phyloP scores from a whole-genome alignment of 2,888 invertebrate species.

The Drosophila yooni region DNA sequence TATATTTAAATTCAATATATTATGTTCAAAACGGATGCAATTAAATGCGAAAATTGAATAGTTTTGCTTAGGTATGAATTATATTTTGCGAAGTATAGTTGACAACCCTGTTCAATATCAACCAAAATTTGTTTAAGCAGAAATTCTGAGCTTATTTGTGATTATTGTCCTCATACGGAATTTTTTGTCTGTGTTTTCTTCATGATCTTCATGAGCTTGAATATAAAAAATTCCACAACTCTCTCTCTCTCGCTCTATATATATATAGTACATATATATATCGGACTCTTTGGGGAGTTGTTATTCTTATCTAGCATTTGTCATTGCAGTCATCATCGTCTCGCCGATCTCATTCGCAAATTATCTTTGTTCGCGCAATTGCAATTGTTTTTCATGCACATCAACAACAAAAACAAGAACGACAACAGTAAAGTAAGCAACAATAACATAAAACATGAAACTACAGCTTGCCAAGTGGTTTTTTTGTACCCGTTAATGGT shows the following conservation, averaged over 20 bases:
- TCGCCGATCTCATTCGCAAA: constrained; percentile 75
- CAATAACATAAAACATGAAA: constrained; percentile 21
- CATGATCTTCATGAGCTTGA: constrained; percentile 14
- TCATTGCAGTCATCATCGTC: constrained; percentile 54
- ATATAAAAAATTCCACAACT: background rate
- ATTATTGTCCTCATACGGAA: background rate
- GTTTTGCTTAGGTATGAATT: background rate
- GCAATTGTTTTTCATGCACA: constrained; percentile 70
- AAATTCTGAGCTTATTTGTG: background rate
- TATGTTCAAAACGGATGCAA: background rate
- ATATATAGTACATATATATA: too few species aligned
- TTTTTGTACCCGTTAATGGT: constrained; percentile 58
- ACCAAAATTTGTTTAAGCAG: background rate
- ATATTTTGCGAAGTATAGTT: background rate
- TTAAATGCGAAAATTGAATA: background rate
- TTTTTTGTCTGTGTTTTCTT: background rate
- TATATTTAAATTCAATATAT: background rate
- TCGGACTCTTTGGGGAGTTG: background rate
- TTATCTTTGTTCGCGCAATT: constrained; percentile 78
- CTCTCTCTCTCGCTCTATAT: background rate
- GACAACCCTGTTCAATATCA: background rate
- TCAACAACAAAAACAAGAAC: constrained; percentile 32
- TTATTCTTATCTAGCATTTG: constrained; percentile 13
- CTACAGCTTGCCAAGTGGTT: constrained; percentile 52
- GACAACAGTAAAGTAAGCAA: constrained; percentile 5